Conservation (phyloP, 92 coral and sea anemone genomes). For the Heliopora coerulea region DNA sequence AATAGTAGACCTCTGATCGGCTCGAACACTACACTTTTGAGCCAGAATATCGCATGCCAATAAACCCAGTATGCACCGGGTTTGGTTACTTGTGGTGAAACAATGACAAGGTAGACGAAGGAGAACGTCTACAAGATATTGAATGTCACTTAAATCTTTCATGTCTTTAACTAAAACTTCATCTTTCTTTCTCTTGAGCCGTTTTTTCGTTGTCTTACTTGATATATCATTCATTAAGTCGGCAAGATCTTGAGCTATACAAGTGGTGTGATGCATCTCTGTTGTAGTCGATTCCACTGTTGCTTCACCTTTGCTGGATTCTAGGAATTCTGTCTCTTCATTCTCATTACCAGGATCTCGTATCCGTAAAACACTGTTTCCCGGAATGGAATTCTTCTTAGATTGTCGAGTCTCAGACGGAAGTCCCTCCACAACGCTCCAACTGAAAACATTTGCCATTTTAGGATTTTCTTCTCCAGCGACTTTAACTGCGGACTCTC, state of each 20-base stretch:
- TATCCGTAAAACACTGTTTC: background rate
- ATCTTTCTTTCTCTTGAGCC: background rate
- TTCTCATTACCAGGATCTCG: no score
- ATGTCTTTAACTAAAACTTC: background rate
- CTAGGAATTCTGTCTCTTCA: background rate
- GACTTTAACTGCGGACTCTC: conserved; percentile 3
- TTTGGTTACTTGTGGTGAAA: conserved; percentile 16
- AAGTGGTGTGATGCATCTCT: conserved; percentile 3
- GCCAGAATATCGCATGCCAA: conserved; percentile 34
- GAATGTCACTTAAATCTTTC: conserved; percentile 3
- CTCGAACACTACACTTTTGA: background rate
- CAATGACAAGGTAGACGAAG: conserved; percentile 12
- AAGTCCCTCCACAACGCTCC: background rate
- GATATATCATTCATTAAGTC: conserved; percentile 1
- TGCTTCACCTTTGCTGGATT: background rate
- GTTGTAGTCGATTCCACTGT: conserved; percentile 1
- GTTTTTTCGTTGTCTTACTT: background rate
- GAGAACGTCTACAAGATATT: background rate
- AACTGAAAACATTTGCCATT: conserved; percentile 10
- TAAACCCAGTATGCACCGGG: conserved; percentile 27
- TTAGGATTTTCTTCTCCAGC: background rate
- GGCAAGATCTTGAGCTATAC: conserved; percentile 16
- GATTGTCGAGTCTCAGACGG: background rate
- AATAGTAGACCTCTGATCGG: no score
- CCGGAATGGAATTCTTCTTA: background rate